Evolutionary conservation across 2,888 invertebrate genomes (phyloP), one percentile per base, ranked within the genome.

Genomic region (Orthosia gracilis): DNA sequence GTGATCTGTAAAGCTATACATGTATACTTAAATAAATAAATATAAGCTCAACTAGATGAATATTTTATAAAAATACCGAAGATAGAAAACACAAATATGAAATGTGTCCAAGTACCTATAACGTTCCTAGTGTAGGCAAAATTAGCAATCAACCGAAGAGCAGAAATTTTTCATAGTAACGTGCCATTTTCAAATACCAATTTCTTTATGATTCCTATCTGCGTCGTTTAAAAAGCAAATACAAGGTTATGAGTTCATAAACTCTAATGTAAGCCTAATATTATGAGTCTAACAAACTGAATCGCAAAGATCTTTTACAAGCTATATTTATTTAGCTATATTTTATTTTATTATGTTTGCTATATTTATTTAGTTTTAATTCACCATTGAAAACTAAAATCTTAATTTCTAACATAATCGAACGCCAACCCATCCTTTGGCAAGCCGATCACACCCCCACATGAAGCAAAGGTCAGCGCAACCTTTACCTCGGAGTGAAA

Each of bases 401-500:
- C 21, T 71, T 2, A 52, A 49, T 64, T 40, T 54, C 52, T 45
- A 9, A n/a, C 31, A 50, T 52, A 21, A 47, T 21, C 26, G 18
- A 66, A 26, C 67, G 67, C 58, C 73, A 50, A 63, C 80, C 83
- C 80, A 82, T 83, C 76, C 64, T 80, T 59, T 64, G 52, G 50
- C 61, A 65, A 69, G 64, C 55, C 55, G 23, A 64, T 64, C 59
- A 63, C 76, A 72, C 76, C 76, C 71, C 83, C 73, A 68, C 55
- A 57, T 67, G 21, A 66, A 68, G 74, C 69, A 73, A 89, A 90
- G 87, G 88, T 83, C 84, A 86, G 74, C 54, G 83, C 80, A 82
- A 89, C 91, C 89, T 91, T 90, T 89, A 80, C 80, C 85, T 89
- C 86, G 89, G 83, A 91, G 92, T 90, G 91, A 91, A 91, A 92